Evolutionary conservation across 2,797 vertebrate species (phyloP), one percentile per base, ranked within the genome.

Genomic region (Spheniscus humboldti): DNA sequence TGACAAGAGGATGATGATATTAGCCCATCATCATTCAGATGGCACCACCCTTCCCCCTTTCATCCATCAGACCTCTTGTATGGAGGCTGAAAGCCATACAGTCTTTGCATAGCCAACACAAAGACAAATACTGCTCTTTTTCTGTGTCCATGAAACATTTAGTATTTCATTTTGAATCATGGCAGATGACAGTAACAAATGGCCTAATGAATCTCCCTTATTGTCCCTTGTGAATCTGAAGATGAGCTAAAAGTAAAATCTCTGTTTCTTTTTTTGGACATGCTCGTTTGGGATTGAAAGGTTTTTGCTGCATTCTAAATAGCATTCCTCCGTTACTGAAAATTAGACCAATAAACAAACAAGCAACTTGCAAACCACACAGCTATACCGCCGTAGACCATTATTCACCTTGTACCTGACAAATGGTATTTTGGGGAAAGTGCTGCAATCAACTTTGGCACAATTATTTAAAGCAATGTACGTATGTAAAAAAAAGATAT

Each of bases 1-100:
- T 99, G 99, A 99, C 99, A 99, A 99, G 99, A 99, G 99, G 99
- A 99, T 99, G 99, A 99, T 99, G 99, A 99, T 99, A 99, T 99
- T 99, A 99, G 99, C 98, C 99, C 99, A 99, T 99, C 99, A 99
- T 99, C 99, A 99, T 99, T 99, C 99, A 99, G 99, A 98, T 98
- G 98, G 99, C 98, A 99, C 98, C 98, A 98, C 99, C 99, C 99
- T 99, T 96, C 98, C 99, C 98, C 99, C 99, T 98, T 99, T 99
- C 99, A 99, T 99, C 99, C 99, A 99, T 99, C 99, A 99, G 99
- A 97, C 98, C 98, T 98, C 98, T 98, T 98, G 98, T 95, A 98
- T 97, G 98, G 98, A 98, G 98, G 98, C 98, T 98, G 98, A 98
- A 98, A 98, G 91, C 98, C 98, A 98, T 91, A 96, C 96, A 96